Evolutionary conservation across 2,888 invertebrate genomes (phyloP).

Genomic region (Cheilosia urbana): DNA sequence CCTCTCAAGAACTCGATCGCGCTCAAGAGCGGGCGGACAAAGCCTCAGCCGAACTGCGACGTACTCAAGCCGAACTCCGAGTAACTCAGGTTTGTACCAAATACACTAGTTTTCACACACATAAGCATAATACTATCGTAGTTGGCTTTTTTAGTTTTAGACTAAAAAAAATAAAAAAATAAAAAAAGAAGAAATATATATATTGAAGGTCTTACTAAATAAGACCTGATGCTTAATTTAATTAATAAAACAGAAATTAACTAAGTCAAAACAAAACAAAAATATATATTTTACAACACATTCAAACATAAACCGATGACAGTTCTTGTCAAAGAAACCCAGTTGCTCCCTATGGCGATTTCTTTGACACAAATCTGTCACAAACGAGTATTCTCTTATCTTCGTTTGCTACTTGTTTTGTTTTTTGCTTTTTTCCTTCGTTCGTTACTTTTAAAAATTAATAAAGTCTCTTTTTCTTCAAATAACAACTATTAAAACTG

Average conservation of each 20-base stretch:
- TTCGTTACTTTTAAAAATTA: constrained; percentile 71
- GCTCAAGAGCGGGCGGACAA: constrained; percentile 94
- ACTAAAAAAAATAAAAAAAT: constrained; percentile 24
- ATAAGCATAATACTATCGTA: constrained; percentile 61
- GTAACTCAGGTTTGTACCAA: constrained; percentile 89
- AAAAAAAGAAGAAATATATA: constrained; percentile 5
- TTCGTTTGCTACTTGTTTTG: constrained; percentile 51
- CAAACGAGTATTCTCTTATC: constrained; percentile 28
- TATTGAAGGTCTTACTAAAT: constrained; percentile 66
- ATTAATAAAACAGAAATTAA: background rate
- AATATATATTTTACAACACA: constrained; percentile 39
- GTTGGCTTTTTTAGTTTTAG: constrained; percentile 70
- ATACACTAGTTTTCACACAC: background rate
- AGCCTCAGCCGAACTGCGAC: constrained; percentile 91
- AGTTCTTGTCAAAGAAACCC: constrained; percentile 53
- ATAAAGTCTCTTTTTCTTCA: constrained; percentile 70
- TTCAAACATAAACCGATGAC: constrained; percentile 58
- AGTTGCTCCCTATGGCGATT: constrained; percentile 16
- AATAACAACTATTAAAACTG: constrained; percentile 78
- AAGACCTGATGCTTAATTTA: constrained; percentile 63
- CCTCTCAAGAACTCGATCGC: constrained; percentile 92
- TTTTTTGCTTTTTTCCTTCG: constrained; percentile 73
- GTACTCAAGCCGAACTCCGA: constrained; percentile 94
- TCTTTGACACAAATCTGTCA: constrained; percentile 56
- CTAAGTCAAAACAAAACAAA: constrained; percentile 25